Base-by-base conservation (phyloP, 2,888 invertebrate species). In the Pyrrhia umbra region DNA sequence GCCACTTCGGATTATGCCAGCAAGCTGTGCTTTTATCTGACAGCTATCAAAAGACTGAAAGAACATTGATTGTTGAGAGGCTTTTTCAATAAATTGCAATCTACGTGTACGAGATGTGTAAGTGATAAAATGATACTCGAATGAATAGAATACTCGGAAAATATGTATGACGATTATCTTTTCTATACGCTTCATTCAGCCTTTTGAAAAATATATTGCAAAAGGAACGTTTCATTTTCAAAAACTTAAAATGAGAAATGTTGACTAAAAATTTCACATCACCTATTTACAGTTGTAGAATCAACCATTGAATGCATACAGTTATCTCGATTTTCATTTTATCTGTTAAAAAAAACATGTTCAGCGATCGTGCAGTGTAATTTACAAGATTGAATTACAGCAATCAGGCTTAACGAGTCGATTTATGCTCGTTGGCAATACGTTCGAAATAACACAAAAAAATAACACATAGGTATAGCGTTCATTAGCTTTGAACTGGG, bases 361-460 rank as follows among this genome's bases (percentile, higher is more conserved):
- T 70, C 72, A 72, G 50, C 42, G 46, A 60, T 55, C 63, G 61
- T 55, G 64, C 70, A 75, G 62, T 58, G 79, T 67, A 75, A 82
- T 82, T 80, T 77, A 75, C 67, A 72, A 77, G 60, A 79, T 79
- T 79, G 67, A 81, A 82, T 82, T 79, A 82, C 77, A 71, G 56
- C 77, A 75, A 81, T 82, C 72, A 75, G 75, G 67, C 70, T 72
- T 81, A 80, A 81, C 79, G 77, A 76, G 70, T 78, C 75, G 70
- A 81, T 80, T 75, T 78, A 75, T 75, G 68, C 70, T 42, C 42
- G 45, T 54, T 52, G 56, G 50, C 49, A 49, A 78, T 68, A 57
- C 55, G 47, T 65, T 62, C 59, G 51, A 70, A 76, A 65, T 67
- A 79, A 74, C 67, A 66, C 63, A 56, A 71, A 72, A 77, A 69